These are phyloP conservation scores for Glossophaga mutica DNA, from an alignment of 2,797 vertebrate genomes.

Conservation along the genomic window DNA sequence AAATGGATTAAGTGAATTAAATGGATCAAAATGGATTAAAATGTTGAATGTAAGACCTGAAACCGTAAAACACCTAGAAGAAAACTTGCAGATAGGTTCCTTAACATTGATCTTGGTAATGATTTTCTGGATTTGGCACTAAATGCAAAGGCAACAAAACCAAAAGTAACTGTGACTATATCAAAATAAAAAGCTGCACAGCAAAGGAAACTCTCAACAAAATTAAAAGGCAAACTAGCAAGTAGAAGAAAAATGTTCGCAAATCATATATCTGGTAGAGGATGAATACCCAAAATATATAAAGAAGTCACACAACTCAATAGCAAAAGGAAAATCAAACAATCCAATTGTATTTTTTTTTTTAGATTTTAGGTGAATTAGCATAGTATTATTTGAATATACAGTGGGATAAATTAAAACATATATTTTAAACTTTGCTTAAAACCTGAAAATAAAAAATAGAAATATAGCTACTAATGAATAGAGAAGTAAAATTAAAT, in stretches of 20 bases:
- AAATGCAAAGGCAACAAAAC: background rate
- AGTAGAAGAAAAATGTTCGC: background rate
- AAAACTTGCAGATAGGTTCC: background rate
- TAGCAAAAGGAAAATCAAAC: background rate
- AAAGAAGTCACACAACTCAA: background rate
- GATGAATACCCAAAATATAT: background rate
- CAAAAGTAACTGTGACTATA: background rate
- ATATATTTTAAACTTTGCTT: background rate
- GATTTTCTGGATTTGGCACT: background rate
- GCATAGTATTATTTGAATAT: background rate
- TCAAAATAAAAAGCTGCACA: background rate
- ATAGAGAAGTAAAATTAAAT: background rate
- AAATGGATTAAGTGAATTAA: background rate
- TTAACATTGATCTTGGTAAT: background rate
- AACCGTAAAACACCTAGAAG: background rate
- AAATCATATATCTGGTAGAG: background rate
- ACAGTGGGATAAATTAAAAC: background rate
- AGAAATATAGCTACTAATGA: background rate
- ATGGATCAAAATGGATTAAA: background rate
- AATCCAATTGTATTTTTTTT: background rate
- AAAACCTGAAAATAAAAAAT: background rate
- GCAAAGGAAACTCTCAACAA: background rate
- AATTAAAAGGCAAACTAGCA: background rate
- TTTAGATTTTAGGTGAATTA: background rate
- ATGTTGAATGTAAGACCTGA: background rate